These are phyloP conservation scores for Andrena praecox DNA, from an alignment of 2,888 invertebrate genomes.

Conservation along the genomic window DNA sequence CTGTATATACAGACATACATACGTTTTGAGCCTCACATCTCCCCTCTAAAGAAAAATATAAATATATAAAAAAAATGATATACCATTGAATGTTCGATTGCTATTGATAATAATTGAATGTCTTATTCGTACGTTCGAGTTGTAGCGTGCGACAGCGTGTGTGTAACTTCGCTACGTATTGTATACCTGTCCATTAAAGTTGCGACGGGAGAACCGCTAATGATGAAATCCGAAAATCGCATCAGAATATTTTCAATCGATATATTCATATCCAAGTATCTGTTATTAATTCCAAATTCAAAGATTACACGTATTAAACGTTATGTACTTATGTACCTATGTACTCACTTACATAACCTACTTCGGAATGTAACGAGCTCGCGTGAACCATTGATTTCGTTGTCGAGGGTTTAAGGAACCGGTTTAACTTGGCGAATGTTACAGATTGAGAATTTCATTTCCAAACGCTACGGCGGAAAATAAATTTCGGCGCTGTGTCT, in stretches of 20 bases:
- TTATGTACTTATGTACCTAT: too few relatives aligned
- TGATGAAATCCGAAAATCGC: background rate
- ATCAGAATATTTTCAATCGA: background rate
- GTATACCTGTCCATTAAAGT: background rate
- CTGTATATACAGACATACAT: background rate
- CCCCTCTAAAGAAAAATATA: background rate
- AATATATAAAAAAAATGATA: background rate
- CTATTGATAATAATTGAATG: conserved; percentile 2
- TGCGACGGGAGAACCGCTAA: background rate
- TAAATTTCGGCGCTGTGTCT: conserved; percentile 32
- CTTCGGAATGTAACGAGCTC: too few relatives aligned
- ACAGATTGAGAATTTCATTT: background rate
- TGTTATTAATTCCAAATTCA: too few relatives aligned
- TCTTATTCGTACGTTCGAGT: conserved; percentile 5
- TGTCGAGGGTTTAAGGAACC: background rate
- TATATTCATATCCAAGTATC: too few relatives aligned
- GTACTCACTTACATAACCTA: too few relatives aligned
- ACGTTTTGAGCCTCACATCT: background rate
- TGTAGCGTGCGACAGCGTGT: conserved; percentile 4
- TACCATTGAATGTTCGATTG: background rate
- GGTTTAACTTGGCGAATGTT: background rate
- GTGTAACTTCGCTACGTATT: too few relatives aligned
- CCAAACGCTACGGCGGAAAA: background rate
- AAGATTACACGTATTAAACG: too few relatives aligned
- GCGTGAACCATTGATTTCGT: background rate